Evolutionary conservation across 2,888 invertebrate species (phyloP).

Genomic region (Lacanobia oleracea): DNA sequence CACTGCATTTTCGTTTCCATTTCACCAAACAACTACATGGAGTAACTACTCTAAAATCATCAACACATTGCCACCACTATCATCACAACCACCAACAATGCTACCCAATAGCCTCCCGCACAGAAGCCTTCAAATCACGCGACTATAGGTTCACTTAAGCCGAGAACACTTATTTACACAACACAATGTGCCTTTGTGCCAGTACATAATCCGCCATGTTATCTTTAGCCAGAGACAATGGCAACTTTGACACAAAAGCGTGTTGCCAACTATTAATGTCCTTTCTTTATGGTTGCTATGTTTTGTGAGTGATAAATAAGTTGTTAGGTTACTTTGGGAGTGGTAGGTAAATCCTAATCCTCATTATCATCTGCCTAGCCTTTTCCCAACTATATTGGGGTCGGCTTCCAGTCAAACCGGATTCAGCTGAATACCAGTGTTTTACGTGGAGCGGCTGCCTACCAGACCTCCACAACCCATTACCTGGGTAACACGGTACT

Average conservation of each 20-base stretch:
- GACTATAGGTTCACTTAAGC: constrained; percentile 12
- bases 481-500: too few species aligned
- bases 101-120: neutral
- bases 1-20: too few species aligned
- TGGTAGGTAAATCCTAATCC: too few species aligned
- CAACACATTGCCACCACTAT: neutral
- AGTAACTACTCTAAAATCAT: neutral
- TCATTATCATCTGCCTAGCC: too few species aligned
- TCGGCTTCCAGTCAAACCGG: too few species aligned
- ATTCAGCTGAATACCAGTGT: too few species aligned
- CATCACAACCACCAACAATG: neutral
- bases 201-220: constrained; percentile 52
- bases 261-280: constrained; percentile 35
- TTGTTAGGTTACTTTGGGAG: neutral
- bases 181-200: constrained; percentile 47
- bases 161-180: constrained; percentile 24
- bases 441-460: too few species aligned
- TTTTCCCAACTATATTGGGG: too few species aligned
- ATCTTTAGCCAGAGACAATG: constrained; percentile 57
- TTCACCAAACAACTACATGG: too few species aligned
- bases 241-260: constrained; percentile 51
- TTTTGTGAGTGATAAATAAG: constrained; percentile 6
- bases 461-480: too few species aligned
- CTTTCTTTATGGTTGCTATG: constrained; percentile 15
- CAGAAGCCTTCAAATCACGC: neutral